Evolutionary conservation across 2,113 vertebrate genomes (phyloP), one percentile per base, ranked within the genome.

Genomic region (Neodontobutis hainanensis): DNA sequence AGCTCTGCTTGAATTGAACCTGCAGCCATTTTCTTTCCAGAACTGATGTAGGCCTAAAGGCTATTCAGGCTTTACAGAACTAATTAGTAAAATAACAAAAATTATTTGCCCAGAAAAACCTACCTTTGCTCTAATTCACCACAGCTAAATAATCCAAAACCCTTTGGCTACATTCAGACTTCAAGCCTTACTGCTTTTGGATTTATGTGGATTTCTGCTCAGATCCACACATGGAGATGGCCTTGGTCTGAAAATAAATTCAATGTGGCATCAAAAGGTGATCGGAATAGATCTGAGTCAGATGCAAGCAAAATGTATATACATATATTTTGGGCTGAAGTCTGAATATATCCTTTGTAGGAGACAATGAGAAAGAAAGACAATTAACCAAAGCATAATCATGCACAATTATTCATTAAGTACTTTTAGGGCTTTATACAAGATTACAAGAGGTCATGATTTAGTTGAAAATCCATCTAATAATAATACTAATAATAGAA

Each of bases 351-450:
- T 57, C 35, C 6, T 45, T 12, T 12, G 45, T 47, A 77, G 6
- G 12, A 77, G 34, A 40, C 9, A 51, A 46, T 51, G 12, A 63
- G 19, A 35, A n/a, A 16, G 45, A 5, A 50, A 6, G 53, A 61
- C 53, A 82, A 71, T 81, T 88, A 68, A 82, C 69, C 0, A 16
- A 74, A 83, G 80, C 83, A 77, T 53, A 4, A 34, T 65, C 15
- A 32, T n/a, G 15, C 15, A 38, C 10, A 8, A 43, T 43, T 43
- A 43, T 43, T 1, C 6, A 58, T 45, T 4, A 35, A 40, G 8
- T 43, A 15, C 14, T 36, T 11, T 56, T 68, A 45, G 16, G 48
- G 46, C 51, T 59, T 2, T 36, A 60, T 38, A 56, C n/a, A 36
- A 9, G 5, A 15, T 34, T 40, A 49, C 58, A 3, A n/a, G 46